These are phyloP conservation scores for Hippopotamus amphibius DNA, from an alignment of 2,113 vertebrate species.

Conservation along the genomic window DNA sequence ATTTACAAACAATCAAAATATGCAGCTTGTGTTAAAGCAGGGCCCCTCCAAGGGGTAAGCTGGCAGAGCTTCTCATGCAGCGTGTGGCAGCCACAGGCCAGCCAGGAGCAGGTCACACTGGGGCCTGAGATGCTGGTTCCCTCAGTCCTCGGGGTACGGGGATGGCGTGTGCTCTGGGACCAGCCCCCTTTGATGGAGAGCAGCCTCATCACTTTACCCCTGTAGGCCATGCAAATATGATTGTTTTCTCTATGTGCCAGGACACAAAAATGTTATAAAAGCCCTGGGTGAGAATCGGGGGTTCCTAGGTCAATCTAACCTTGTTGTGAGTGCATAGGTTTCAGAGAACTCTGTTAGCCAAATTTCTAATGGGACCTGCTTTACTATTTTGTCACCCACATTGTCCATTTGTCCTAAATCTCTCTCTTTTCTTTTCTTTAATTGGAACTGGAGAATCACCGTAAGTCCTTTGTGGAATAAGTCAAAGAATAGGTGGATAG, in stretches of 20 bases:
- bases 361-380: not conserved
- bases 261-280: not conserved
- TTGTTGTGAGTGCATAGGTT: not conserved
- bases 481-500: not conserved
- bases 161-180: not conserved
- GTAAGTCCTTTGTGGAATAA: not conserved
- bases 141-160: not conserved
- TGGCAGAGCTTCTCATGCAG: not conserved
- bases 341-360: not conserved
- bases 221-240: not conserved
- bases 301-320: not conserved
- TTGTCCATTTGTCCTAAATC: not conserved
- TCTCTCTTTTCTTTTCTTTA: not conserved
- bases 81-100: not conserved
- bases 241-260: not conserved
- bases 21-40: not conserved
- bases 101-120: not conserved
- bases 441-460: not conserved
- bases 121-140: not conserved
- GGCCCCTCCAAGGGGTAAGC: no score
- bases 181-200: not conserved
- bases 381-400: not conserved
- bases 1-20: not conserved
- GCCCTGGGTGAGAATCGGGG: not conserved
- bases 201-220: not conserved